These are phyloP conservation scores for Clunio marinus DNA, from an alignment of 2,888 invertebrate genomes.

Conservation along the genomic window DNA sequence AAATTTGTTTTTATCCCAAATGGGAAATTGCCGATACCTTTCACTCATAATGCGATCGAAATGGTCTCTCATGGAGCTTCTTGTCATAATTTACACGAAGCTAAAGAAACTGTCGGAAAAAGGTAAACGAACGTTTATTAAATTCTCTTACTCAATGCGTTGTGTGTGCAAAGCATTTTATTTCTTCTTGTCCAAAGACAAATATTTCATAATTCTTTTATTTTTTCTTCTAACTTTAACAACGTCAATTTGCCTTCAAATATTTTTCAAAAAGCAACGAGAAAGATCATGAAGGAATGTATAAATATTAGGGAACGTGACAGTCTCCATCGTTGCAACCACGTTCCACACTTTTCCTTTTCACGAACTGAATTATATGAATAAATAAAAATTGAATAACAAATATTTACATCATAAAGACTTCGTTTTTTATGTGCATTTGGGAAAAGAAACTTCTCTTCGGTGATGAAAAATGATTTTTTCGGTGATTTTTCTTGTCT, in stretches of 20 bases:
- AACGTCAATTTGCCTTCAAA: neutral
- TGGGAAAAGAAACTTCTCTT: neutral
- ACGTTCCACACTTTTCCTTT: constrained; percentile 1
- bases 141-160: no score
- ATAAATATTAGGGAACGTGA: constrained; percentile 6
- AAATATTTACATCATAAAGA: constrained; percentile 10
- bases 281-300: neutral
- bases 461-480: neutral
- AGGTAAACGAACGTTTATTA: neutral
- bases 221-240: no score
- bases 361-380: neutral
- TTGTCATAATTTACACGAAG: no score
- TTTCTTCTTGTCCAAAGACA: neutral
- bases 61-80: no score
- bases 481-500: neutral
- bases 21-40: neutral
- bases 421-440: no score
- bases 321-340: neutral
- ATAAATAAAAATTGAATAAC: constrained; percentile 10
- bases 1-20: no score
- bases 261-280: no score
- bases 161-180: no score
- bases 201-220: neutral
- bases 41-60: neutral
- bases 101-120: no score